Evolutionary conservation across 2,797 vertebrate species (phyloP).

Genomic region (Halcyon smyrnensis): DNA sequence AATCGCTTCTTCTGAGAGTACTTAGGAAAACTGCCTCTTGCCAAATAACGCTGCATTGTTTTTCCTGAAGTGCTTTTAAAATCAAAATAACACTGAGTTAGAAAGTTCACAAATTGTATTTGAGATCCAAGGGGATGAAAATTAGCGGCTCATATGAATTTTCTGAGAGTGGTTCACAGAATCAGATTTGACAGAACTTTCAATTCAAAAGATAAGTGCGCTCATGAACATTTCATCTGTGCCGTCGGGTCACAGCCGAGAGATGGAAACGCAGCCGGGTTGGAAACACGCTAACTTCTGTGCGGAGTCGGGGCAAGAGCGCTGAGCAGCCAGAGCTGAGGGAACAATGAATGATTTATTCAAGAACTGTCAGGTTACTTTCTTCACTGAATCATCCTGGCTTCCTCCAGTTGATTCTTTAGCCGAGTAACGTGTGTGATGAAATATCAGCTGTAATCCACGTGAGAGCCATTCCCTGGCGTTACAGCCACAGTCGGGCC

Average conservation of each 20-base stretch:
- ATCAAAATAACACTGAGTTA: neutral
- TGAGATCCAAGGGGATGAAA: conserved; percentile 10
- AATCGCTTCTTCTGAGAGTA: neutral
- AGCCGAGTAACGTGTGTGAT: neutral
- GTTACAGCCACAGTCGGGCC: neutral
- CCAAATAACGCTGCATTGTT: neutral
- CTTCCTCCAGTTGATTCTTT: conserved; percentile 12
- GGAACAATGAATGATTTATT: conserved; percentile 37
- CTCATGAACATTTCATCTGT: neutral
- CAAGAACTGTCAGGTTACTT: conserved; percentile 15
- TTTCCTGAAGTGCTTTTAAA: conserved; percentile 48
- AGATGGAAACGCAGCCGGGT: neutral
- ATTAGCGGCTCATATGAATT: neutral
- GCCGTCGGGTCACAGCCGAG: neutral
- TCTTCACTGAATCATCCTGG: conserved; percentile 3
- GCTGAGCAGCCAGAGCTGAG: neutral
- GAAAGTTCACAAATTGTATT: neutral
- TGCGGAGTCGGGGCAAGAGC: neutral
- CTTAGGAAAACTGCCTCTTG: neutral
- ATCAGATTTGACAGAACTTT: conserved; percentile 12
- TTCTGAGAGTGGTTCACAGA: neutral
- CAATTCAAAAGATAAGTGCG: neutral
- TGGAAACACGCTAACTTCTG: neutral
- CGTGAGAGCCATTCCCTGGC: neutral
- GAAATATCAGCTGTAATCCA: conserved; percentile 37